A percentile compares a stretch with the other conserved stretches of the same genome.
Evolutionary conservation across 1,140 invertebrate genomes (phyloP).

Genomic region (Drosophila neocordata): DNA sequence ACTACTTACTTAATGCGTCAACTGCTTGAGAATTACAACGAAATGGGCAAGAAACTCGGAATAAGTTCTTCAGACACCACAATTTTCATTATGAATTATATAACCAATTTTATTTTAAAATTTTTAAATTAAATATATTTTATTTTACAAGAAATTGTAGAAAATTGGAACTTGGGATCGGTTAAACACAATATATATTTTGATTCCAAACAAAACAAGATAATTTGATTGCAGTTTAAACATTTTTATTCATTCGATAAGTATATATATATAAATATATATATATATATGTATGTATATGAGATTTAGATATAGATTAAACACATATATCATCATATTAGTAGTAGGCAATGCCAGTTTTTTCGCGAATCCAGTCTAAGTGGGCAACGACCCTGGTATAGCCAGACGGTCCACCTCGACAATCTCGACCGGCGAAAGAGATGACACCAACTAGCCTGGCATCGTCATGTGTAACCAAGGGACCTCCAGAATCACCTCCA

Average conservation of each 20-base stretch:
- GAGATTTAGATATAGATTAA: background rate
- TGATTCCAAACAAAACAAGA: background rate
- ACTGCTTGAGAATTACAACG: no score
- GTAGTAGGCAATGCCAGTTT: slow-evolving; percentile 55
- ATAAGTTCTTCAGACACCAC: no score
- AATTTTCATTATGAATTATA: no score
- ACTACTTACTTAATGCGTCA: no score
- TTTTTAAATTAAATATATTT: no score
- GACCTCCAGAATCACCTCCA: slow-evolving; percentile 84
- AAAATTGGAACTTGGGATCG: no score
- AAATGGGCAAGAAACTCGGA: no score
- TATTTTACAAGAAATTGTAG: no score
- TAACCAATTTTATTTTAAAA: no score
- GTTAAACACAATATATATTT: no score
- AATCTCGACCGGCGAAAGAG: slow-evolving; percentile 11
- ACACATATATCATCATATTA: slow-evolving; percentile 1
- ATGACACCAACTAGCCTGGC: slow-evolving; percentile 34
- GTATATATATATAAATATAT: background rate
- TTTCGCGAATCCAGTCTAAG: slow-evolving; percentile 36
- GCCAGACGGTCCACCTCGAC: slow-evolving; percentile 33
- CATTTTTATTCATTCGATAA: background rate
- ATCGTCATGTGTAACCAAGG: slow-evolving; percentile 41
- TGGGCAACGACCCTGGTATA: slow-evolving; percentile 43
- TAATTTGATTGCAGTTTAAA: background rate
- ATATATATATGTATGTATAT: background rate